These are phyloP conservation scores for Xiphydria camelus DNA, from an alignment of 2,888 invertebrate genomes.

Conservation along the genomic window DNA sequence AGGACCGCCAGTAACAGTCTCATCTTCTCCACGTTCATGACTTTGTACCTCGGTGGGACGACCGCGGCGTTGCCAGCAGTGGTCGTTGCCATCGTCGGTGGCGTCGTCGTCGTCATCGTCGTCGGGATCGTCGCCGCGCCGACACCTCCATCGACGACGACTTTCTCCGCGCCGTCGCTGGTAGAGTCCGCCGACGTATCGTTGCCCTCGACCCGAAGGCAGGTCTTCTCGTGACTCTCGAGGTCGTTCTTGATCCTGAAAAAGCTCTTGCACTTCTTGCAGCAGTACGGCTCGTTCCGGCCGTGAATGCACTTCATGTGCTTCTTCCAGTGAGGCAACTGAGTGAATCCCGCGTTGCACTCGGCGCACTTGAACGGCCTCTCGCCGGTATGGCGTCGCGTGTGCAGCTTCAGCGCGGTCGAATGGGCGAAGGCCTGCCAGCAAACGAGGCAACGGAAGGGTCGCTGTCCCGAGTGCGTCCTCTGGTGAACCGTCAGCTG, in stretches of 20 bases:
- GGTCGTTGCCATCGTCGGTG: constrained; percentile 12
- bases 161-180: constrained; percentile 16
- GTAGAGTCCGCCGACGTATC: constrained; percentile 4
- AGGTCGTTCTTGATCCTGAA: constrained; percentile 77
- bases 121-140: constrained; percentile 21
- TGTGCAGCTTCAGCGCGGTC: constrained; percentile 81
- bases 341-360: constrained; percentile 72
- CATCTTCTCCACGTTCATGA: constrained; percentile 74
- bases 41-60: constrained; percentile 56
- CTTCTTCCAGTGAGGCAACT: constrained; percentile 84
- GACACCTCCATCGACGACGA: constrained; percentile 14
- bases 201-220: constrained; percentile 18
- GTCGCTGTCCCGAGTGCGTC: constrained; percentile 82
- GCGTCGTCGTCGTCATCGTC: constrained; percentile 11
- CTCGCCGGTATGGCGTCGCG: constrained; percentile 82
- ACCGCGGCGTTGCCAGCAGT: constrained; percentile 30
- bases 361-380: constrained; percentile 75
- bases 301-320: constrained; percentile 87
- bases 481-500: constrained; percentile 83
- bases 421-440: constrained; percentile 81
- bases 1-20: constrained; percentile 79
- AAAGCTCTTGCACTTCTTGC: constrained; percentile 72
- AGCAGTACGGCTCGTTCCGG: constrained; percentile 76
- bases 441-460: constrained; percentile 81
- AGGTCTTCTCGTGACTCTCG: constrained; percentile 64